These are phyloP conservation scores for Calephelis nemesis DNA, from an alignment of 1,140 invertebrate genomes.

Conservation along the genomic window DNA sequence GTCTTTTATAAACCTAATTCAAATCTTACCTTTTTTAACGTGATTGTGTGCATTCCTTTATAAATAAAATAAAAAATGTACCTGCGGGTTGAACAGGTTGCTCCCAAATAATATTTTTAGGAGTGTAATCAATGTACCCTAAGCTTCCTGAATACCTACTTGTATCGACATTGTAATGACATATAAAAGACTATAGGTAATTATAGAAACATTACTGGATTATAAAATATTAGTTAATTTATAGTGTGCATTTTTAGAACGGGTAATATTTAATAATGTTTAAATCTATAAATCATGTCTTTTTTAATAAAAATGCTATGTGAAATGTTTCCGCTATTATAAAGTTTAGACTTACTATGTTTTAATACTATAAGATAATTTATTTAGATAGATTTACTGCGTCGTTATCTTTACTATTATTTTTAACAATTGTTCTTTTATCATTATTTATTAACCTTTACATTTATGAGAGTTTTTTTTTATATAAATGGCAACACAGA, in stretches of 20 bases:
- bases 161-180: neutral
- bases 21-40: conserved; percentile 6
- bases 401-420: neutral
- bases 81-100: neutral
- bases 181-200: conserved; percentile 6
- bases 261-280: conserved; percentile 21
- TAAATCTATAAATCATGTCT: conserved; percentile 19
- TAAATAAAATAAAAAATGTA: neutral
- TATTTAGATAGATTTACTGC: conserved; percentile 14
- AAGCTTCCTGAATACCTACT: neutral
- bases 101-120: neutral
- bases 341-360: conserved; percentile 6
- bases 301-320: conserved; percentile 13
- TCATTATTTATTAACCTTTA: neutral
- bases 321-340: conserved; percentile 9
- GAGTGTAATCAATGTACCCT: neutral
- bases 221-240: conserved; percentile 18
- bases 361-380: conserved; percentile 17
- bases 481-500: neutral
- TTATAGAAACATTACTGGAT: conserved; percentile 11
- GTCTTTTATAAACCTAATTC: conserved; percentile 11
- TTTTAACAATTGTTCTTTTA: neutral
- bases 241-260: conserved; percentile 22
- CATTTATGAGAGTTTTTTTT: neutral
- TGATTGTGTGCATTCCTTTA: conserved; percentile 5